Conservation (phyloP, 1,140 invertebrate species). For the Scaptomyza pallida region DNA sequence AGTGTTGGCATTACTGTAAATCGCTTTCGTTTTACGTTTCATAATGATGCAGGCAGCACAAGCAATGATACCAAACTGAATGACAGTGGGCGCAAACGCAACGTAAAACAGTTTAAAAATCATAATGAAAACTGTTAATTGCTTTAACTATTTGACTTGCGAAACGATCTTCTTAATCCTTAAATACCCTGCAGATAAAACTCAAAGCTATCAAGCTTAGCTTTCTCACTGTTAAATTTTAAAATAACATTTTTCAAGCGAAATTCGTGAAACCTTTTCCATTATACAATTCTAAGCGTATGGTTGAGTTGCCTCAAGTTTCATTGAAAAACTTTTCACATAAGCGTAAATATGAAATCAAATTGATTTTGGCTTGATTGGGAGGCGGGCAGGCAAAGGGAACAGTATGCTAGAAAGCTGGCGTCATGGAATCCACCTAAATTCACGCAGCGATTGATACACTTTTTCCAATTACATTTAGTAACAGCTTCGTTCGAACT, state of each 20-base stretch:
- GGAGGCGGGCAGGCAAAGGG: background rate
- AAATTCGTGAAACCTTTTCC: conserved; percentile 12
- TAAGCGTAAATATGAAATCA: conserved; percentile 62
- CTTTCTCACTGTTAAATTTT: background rate
- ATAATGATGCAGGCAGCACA: conserved; percentile 67
- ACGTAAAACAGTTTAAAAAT: conserved; percentile 14
- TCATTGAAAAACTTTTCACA: conserved; percentile 73
- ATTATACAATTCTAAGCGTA: conserved; percentile 10
- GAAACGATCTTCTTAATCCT: too few relatives aligned
- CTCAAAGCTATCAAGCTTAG: too few relatives aligned
- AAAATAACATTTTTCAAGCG: conserved; percentile 9
- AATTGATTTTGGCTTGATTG: conserved; percentile 63
- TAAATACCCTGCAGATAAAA: too few relatives aligned
- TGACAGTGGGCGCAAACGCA: conserved; percentile 59
- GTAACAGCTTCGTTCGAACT: conserved; percentile 1
- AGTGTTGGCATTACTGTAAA: conserved; percentile 82
- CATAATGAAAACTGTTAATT: background rate
- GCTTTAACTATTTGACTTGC: too few relatives aligned
- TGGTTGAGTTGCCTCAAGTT: conserved; percentile 42
- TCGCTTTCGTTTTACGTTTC: conserved; percentile 82
- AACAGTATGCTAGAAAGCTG: background rate
- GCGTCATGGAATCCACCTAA: conserved; percentile 16
- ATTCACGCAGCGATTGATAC: conserved; percentile 24
- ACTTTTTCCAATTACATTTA: conserved; percentile 52
- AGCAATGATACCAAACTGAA: conserved; percentile 3